Evolutionary conservation across 2,888 invertebrate species (phyloP).

Genomic region (Pseudolycoriella hygida): DNA sequence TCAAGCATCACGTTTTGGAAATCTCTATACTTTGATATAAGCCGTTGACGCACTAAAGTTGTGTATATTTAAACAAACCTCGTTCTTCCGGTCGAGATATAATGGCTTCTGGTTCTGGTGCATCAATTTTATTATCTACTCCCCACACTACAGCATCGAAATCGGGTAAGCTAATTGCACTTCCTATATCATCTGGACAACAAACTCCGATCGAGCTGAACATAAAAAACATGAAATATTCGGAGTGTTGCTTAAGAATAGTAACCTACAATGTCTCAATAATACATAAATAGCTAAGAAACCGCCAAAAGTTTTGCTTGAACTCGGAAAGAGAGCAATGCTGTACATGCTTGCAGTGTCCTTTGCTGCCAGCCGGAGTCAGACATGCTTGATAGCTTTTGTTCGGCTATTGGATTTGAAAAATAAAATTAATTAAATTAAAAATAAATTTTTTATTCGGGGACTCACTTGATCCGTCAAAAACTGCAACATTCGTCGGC

Average conservation of each 20-base stretch:
- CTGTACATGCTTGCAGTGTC: slow-evolving; percentile 45
- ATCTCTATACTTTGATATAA: no score
- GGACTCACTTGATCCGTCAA: background rate
- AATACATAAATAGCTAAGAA: slow-evolving; percentile 51
- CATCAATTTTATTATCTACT: slow-evolving; percentile 7
- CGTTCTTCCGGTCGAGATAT: slow-evolving; percentile 22
- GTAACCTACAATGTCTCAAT: slow-evolving; percentile 48
- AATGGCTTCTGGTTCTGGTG: slow-evolving; percentile 14
- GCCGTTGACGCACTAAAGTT: no score
- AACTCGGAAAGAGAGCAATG: slow-evolving; percentile 43
- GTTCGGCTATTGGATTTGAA: slow-evolving; percentile 32
- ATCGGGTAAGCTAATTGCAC: slow-evolving; percentile 29
- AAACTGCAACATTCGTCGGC: no score
- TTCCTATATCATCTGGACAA: slow-evolving; percentile 37
- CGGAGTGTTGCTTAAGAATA: background rate
- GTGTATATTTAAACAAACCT: no score
- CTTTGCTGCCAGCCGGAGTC: slow-evolving; percentile 38
- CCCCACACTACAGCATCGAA: slow-evolving; percentile 10
- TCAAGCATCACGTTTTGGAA: no score
- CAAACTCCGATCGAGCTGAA: slow-evolving; percentile 48
- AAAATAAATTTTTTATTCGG: no score
- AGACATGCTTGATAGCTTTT: slow-evolving; percentile 38
- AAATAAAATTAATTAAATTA: no score
- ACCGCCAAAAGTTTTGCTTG: slow-evolving; percentile 36
- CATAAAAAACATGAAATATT: background rate